Conservation (phyloP, 2,113 vertebrate genomes). For the Coregonus clupeaformis region DNA sequence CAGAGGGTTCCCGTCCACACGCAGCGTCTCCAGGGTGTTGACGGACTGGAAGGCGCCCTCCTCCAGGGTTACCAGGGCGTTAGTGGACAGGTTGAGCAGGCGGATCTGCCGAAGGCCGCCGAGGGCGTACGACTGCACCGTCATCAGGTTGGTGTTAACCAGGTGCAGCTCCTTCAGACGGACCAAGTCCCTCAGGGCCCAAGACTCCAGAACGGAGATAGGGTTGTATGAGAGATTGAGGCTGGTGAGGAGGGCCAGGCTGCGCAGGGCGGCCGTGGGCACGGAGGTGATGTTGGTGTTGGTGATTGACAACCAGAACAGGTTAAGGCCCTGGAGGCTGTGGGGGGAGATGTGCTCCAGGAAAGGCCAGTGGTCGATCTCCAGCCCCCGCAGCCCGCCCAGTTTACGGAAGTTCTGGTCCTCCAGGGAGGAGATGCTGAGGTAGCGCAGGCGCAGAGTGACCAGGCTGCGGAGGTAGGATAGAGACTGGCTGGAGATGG, state of each 20-base stretch:
- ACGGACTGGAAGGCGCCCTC: conserved; percentile 92
- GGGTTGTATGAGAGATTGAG: conserved; percentile 95
- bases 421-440: conserved; percentile 84
- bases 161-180: conserved; percentile 94
- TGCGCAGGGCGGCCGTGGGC: conserved; percentile 86
- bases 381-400: conserved; percentile 82
- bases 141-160: conserved; percentile 81
- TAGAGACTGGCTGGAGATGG: conserved; percentile 87
- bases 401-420: conserved; percentile 91
- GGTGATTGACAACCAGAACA: conserved; percentile 92
- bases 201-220: conserved; percentile 86
- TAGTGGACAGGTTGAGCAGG: conserved; percentile 91
- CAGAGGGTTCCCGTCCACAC: conserved; percentile 91
- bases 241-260: conserved; percentile 85
- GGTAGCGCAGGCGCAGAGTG: conserved; percentile 86
- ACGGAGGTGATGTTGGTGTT: conserved; percentile 94
- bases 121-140: conserved; percentile 87
- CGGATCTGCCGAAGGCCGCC: conserved; percentile 89
- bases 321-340: conserved; percentile 90
- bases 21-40: conserved; percentile 89
- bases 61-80: conserved; percentile 87
- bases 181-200: conserved; percentile 87
- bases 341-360: conserved; percentile 87
- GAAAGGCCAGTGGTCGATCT: conserved; percentile 93
- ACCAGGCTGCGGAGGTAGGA: conserved; percentile 89